Percentiles rank a stretch among this genome's conserved stretches.
These are phyloP conservation scores for Hippocampus abdominalis DNA, from an alignment of 2,113 vertebrate species.

Conservation along the genomic window DNA sequence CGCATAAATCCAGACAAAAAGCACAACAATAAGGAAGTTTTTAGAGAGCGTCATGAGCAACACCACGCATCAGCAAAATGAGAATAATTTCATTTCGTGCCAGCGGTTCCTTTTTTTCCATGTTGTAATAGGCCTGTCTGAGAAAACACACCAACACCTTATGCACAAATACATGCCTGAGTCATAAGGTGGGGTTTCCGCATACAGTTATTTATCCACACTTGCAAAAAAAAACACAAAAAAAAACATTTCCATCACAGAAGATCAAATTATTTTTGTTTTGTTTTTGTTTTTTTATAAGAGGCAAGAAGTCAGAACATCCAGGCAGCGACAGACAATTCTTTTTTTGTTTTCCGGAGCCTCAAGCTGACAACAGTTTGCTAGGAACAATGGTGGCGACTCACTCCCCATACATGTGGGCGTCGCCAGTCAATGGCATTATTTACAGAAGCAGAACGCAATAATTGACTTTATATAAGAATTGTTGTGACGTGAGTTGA, in stretches of 20 bases:
- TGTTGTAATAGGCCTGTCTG: conserved; percentile 35
- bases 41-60: too few species aligned
- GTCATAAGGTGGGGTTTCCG: conserved; percentile 43
- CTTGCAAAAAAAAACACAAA: background rate
- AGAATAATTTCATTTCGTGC: conserved; percentile 20
- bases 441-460: background rate
- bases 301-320: conserved; percentile 5
- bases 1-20: too few species aligned
- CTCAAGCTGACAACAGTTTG: conserved; percentile 1
- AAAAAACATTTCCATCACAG: background rate
- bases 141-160: conserved; percentile 28
- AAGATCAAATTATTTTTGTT: background rate
- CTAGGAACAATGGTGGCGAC: conserved; percentile 16
- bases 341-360: background rate
- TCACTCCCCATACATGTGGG: conserved; percentile 12
- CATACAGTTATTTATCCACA: conserved; percentile 8
- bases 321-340: background rate
- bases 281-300: background rate
- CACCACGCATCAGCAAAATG: background rate
- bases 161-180: conserved; percentile 23
- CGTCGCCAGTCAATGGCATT: conserved; percentile 4
- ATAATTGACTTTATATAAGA: background rate
- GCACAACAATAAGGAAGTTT: too few species aligned
- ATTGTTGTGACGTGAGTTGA: background rate
- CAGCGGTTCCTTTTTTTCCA: conserved; percentile 28